Percentiles rank a stretch among this genome's conserved stretches.
These are phyloP conservation scores for Ceramica pisi DNA, from an alignment of 2,888 invertebrate genomes.

Conservation along the genomic window DNA sequence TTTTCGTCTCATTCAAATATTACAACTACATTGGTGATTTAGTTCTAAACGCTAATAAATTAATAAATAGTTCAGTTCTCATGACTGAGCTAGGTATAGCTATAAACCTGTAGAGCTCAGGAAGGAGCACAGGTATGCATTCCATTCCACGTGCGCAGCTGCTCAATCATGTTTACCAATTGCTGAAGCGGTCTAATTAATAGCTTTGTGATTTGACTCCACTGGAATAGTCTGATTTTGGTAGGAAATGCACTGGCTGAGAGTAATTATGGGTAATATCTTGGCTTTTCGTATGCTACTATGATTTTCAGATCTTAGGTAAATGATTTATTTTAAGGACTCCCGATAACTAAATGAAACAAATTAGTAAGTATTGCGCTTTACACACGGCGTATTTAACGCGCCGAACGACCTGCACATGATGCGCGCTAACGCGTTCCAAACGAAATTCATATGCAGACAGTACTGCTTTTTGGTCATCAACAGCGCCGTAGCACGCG, in stretches of 20 bases:
- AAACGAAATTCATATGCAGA: too few species aligned
- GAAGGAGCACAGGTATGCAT: constrained; percentile 22
- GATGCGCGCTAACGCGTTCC: too few species aligned
- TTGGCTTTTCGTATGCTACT: neutral
- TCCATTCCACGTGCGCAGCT: constrained; percentile 45
- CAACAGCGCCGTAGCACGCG: too few species aligned
- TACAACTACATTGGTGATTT: too few species aligned
- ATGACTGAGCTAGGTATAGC: neutral
- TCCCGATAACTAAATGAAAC: too few species aligned
- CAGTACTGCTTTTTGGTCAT: too few species aligned
- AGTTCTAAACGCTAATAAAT: neutral
- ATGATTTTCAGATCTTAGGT: neutral
- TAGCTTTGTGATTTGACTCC: constrained; percentile 73
- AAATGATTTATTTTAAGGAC: neutral
- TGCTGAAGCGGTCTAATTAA: constrained; percentile 73
- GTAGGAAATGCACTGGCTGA: neutral
- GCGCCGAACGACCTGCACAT: too few species aligned
- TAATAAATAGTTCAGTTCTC: neutral
- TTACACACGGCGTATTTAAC: too few species aligned
- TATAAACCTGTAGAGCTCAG: neutral
- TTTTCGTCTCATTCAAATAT: too few species aligned
- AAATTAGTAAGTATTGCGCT: too few species aligned
- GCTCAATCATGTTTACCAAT: constrained; percentile 72
- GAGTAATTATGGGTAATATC: constrained; percentile 5
- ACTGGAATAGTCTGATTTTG: constrained; percentile 46